Evolutionary conservation across 2,113 vertebrate genomes (phyloP).

Genomic region (Ictalurus furcatus): DNA sequence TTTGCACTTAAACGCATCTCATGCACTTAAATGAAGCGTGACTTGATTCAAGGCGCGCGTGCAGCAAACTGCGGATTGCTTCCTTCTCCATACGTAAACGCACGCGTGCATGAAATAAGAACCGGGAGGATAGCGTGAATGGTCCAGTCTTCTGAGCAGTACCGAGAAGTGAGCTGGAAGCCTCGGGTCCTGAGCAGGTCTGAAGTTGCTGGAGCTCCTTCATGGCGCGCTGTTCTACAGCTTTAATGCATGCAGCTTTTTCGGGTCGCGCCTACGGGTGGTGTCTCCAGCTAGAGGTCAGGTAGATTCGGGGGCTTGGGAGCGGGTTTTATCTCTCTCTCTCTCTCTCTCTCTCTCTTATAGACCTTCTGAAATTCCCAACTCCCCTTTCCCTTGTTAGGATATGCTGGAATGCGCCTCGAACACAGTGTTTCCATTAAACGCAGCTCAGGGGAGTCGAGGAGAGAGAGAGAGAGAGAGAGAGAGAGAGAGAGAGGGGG

Average conservation of each 20-base stretch:
- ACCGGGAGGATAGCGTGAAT: neutral
- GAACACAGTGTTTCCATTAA: conserved; percentile 93
- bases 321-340: neutral
- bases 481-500: conserved; percentile 73
- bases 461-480: conserved; percentile 63
- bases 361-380: neutral
- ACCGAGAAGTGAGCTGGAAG: neutral
- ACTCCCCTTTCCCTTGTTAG: conserved; percentile 67
- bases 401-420: conserved; percentile 92
- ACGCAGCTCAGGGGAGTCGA: conserved; percentile 77
- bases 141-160: neutral
- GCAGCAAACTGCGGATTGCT: neutral
- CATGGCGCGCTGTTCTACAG: conserved; percentile 50
- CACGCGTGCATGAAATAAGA: neutral
- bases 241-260: conserved; percentile 65
- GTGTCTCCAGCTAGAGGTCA: conserved; percentile 83
- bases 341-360: neutral
- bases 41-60: neutral
- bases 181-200: conserved; percentile 44
- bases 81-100: neutral
- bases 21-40: neutral
- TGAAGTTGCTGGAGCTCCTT: conserved; percentile 1
- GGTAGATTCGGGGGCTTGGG: conserved; percentile 76
- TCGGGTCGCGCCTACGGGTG: conserved; percentile 79
- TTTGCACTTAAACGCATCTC: neutral